Evolutionary conservation across 30 jellyfish, hydroid and myxozoan species (phyloP).

Genomic region (Turritopsis dohrnii): DNA sequence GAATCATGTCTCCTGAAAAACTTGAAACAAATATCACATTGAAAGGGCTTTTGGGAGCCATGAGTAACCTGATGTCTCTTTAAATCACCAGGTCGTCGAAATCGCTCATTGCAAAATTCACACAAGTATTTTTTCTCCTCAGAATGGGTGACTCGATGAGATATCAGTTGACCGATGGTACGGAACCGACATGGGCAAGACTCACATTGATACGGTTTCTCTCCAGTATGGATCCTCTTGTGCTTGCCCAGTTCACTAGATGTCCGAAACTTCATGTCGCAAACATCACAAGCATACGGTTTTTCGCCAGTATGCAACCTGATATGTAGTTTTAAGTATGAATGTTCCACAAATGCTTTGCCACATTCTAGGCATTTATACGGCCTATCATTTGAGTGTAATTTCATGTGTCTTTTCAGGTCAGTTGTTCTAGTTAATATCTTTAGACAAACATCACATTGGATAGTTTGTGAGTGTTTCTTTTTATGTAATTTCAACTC

Average conservation of each 20-base stretch:
- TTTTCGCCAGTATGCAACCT: conserved; percentile 1
- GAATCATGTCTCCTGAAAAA: background rate
- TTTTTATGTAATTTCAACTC: background rate
- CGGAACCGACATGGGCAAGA: background rate
- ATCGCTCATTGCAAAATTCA: background rate
- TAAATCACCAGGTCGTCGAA: conserved; percentile 13
- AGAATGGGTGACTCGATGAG: background rate
- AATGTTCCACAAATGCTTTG: background rate
- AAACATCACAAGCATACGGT: background rate
- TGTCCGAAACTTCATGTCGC: background rate
- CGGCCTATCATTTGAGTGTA: background rate
- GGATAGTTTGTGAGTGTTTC: background rate
- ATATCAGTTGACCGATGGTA: conserved; percentile 12
- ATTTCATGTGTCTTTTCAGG: conserved; percentile 2
- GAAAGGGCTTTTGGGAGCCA: background rate
- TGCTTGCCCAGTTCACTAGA: background rate
- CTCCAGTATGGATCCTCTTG: conserved; percentile 3
- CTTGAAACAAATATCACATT: background rate
- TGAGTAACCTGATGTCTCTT: background rate
- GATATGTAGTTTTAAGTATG: background rate
- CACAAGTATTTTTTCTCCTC: background rate
- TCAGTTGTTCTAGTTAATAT: background rate
- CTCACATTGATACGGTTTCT: conserved; percentile 4
- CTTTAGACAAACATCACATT: background rate
- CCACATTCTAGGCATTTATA: background rate